A percentile compares a stretch with the other conserved stretches of the same genome.
These are phyloP conservation scores for Cyrtonyx montezumae DNA, from an alignment of 2,113 vertebrate species.

Conservation along the genomic window DNA sequence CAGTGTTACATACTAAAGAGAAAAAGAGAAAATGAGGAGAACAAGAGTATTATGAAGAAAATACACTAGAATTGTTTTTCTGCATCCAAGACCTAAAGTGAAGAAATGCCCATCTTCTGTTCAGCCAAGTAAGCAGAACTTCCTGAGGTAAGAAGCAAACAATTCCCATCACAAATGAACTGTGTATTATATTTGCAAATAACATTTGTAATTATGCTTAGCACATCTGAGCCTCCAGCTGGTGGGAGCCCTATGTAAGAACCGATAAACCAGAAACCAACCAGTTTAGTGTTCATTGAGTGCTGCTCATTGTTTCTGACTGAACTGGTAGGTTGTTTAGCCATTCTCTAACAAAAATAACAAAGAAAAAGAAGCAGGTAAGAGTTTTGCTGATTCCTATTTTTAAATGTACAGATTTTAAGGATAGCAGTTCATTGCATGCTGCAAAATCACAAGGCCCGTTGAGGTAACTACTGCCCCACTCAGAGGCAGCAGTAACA, in stretches of 20 bases:
- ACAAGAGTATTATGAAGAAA: not conserved
- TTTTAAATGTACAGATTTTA: not conserved
- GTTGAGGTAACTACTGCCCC: not conserved
- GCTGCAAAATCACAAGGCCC: not conserved
- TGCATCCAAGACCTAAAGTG: not conserved
- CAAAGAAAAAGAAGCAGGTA: not conserved
- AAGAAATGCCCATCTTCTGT: not conserved
- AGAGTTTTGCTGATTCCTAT: not conserved
- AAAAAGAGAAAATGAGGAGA: not conserved
- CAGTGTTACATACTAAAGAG: not conserved
- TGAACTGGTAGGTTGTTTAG: not conserved
- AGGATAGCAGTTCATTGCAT: not conserved
- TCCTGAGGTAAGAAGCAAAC: not conserved
- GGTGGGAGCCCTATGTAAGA: not conserved
- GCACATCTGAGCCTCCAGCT: not conserved
- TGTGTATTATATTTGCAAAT: not conserved
- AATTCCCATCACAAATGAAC: not conserved
- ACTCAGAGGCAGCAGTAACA: not conserved
- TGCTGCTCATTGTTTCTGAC: not conserved
- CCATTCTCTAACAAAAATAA: not conserved
- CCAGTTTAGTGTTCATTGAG: not conserved
- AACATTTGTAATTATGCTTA: not conserved
- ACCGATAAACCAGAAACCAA: not conserved
- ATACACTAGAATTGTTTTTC: not conserved
- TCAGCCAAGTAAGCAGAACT: not conserved